Conservation (phyloP, 2,113 vertebrate species). For the Aepyceros melampus region DNA sequence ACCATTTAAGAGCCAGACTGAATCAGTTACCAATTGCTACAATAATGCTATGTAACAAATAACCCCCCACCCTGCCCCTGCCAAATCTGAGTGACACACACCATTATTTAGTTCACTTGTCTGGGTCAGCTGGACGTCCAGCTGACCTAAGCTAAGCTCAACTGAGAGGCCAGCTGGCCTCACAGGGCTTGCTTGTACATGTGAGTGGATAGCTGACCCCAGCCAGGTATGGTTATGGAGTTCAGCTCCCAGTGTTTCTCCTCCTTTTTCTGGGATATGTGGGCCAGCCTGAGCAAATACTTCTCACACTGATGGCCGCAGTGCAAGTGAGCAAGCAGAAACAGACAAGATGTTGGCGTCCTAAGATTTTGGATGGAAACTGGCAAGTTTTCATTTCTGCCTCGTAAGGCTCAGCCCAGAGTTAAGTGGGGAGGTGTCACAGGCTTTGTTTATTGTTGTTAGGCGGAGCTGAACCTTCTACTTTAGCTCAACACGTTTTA, state of each 20-base stretch:
- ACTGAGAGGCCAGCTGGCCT: not conserved
- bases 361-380: not conserved
- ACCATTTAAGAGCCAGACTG: not conserved
- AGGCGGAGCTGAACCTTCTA: not conserved
- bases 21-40: not conserved
- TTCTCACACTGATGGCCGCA: not conserved
- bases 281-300: not conserved
- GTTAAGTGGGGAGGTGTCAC: not conserved
- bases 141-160: not conserved
- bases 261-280: not conserved
- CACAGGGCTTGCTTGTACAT: too few species aligned
- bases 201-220: not conserved
- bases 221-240: not conserved
- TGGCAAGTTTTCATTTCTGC: not conserved
- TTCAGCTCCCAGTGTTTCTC: not conserved
- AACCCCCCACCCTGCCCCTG: rapidly evolving
- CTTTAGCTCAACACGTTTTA: not conserved
- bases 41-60: not conserved
- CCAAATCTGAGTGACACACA: not conserved
- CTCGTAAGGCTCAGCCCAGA: not conserved
- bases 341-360: not conserved
- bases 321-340: not conserved
- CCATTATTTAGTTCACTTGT: not conserved
- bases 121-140: not conserved
- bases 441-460: not conserved